Conservation (phyloP, 2,888 invertebrate species). For the Creontiades dilutus region DNA sequence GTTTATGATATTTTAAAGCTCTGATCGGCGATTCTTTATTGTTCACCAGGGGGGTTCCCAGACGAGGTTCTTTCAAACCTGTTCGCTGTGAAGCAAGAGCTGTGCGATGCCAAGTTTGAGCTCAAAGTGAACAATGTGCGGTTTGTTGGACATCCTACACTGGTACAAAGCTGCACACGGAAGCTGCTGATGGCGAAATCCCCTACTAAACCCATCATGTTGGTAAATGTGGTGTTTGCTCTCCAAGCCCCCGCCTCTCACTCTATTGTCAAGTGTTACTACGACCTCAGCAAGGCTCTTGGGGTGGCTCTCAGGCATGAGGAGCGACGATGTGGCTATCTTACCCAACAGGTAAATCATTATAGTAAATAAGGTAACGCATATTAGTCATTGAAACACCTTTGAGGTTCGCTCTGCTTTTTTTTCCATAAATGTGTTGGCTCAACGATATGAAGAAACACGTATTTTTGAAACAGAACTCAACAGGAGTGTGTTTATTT, state of each 20-base stretch:
- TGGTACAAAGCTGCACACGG: constrained; percentile 83
- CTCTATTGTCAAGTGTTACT: constrained; percentile 95
- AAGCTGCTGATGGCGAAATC: constrained; percentile 67
- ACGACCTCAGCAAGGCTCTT: constrained; percentile 92
- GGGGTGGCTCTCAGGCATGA: constrained; percentile 94
- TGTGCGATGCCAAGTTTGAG: constrained; percentile 95
- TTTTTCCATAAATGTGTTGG: too few relatives aligned
- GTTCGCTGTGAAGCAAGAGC: constrained; percentile 93
- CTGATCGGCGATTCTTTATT: too few relatives aligned
- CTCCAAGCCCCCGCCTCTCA: constrained; percentile 93
- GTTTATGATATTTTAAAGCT: too few relatives aligned
- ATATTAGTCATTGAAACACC: too few relatives aligned
- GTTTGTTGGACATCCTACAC: constrained; percentile 95
- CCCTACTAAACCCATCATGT: constrained; percentile 82
- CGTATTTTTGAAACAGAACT: too few relatives aligned
- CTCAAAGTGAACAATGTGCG: constrained; percentile 96
- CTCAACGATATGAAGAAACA: too few relatives aligned
- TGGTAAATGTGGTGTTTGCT: constrained; percentile 94
- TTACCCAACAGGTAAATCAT: constrained; percentile 89
- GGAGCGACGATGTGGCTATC: constrained; percentile 92
- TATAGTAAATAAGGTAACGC: too few relatives aligned
- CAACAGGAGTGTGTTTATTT: too few relatives aligned
- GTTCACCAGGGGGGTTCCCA: constrained; percentile 82
- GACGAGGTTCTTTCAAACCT: constrained; percentile 92
- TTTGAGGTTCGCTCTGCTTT: too few relatives aligned